Conservation (phyloP, 2,888 invertebrate species). For the Nebria brevicollis region DNA sequence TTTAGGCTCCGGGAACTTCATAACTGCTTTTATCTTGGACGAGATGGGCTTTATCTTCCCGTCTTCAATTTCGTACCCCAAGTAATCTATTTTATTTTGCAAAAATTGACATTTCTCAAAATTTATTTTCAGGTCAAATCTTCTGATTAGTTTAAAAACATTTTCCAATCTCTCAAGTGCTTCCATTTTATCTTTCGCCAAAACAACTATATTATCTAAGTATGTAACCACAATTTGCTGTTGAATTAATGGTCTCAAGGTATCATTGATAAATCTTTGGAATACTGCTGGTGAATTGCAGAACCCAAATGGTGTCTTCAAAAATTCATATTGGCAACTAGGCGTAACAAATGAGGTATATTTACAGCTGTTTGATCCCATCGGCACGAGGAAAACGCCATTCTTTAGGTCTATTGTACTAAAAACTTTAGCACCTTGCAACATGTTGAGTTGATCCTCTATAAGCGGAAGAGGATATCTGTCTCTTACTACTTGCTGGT, state of each 20-base stretch:
- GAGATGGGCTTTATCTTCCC: constrained; percentile 38
- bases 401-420: constrained; percentile 51
- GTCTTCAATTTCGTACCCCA: constrained; percentile 31
- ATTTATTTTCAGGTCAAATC: constrained; percentile 53
- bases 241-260: constrained; percentile 53
- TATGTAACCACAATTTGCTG: constrained; percentile 47
- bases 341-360: too few relatives aligned
- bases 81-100: constrained; percentile 48
- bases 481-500: constrained; percentile 50
- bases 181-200: constrained; percentile 44
- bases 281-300: too few relatives aligned
- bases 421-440: too few relatives aligned
- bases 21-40: constrained; percentile 46
- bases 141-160: constrained; percentile 50
- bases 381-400: constrained; percentile 54
- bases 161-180: constrained; percentile 52
- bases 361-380: constrained; percentile 49
- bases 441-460: constrained; percentile 50
- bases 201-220: constrained; percentile 52
- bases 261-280: constrained; percentile 40
- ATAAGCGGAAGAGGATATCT: constrained; percentile 52
- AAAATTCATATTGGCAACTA: too few relatives aligned
- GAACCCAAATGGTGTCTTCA: too few relatives aligned
- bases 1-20: constrained; percentile 45
- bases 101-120: constrained; percentile 58